phyloP scores from a whole-genome alignment of 1,140 invertebrate species.

The Cyclina sinensis region DNA sequence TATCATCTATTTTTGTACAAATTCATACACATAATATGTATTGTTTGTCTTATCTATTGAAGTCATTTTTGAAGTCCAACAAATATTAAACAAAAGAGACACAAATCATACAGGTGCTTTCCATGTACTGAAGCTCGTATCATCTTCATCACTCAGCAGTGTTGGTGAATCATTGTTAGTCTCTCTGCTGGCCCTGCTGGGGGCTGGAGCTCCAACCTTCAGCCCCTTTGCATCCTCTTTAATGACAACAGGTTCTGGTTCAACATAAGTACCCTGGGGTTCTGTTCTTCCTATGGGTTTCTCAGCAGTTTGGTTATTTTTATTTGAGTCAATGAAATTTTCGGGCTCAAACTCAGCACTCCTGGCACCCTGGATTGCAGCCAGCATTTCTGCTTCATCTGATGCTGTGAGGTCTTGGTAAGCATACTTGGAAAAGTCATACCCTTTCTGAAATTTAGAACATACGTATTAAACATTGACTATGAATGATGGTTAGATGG shows the following conservation, averaged over 20 bases:
- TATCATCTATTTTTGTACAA: too few species aligned
- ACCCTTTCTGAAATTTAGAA: slow-evolving; percentile 39
- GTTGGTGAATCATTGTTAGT: slow-evolving; percentile 52
- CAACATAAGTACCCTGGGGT: not conserved
- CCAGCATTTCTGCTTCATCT: slow-evolving; percentile 46
- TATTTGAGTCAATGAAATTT: slow-evolving; percentile 38
- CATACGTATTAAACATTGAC: too few species aligned
- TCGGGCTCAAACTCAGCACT: slow-evolving; percentile 55
- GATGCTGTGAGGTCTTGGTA: slow-evolving; percentile 57
- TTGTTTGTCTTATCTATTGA: too few species aligned
- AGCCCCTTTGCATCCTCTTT: not conserved
- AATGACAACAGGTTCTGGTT: not conserved
- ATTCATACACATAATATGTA: too few species aligned
- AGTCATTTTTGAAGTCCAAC: too few species aligned
- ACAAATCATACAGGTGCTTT: slow-evolving; percentile 42
- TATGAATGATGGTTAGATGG: too few species aligned
- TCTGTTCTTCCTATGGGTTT: not conserved
- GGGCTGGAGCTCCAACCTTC: not conserved
- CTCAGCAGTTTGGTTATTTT: not conserved
- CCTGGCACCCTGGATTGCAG: slow-evolving; percentile 55
- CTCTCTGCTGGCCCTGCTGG: slow-evolving; percentile 19
- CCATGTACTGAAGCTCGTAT: slow-evolving; percentile 62
- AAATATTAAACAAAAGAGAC: too few species aligned
- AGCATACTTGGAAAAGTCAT: slow-evolving; percentile 53
- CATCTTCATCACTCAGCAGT: slow-evolving; percentile 57